phyloP scores from a whole-genome alignment of 2,888 invertebrate genomes.

The Agrenia bidenticulata region DNA sequence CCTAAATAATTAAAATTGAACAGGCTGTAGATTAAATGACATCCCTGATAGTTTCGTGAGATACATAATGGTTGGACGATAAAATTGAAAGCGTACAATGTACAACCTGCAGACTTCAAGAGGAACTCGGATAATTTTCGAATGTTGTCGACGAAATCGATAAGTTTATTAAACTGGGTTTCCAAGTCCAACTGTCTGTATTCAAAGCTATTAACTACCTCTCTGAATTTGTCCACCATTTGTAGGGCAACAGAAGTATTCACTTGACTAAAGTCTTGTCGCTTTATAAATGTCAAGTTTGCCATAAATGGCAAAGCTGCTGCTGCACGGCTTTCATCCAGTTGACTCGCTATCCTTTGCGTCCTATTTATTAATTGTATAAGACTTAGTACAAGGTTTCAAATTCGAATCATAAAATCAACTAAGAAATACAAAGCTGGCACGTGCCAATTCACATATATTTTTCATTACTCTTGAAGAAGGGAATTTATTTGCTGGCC shows the following conservation, averaged over 20 bases:
- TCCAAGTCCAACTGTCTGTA: constrained; percentile 6
- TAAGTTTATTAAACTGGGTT: not conserved
- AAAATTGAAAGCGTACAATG: not conserved
- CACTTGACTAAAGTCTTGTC: not conserved
- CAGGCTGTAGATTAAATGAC: not conserved
- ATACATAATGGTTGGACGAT: too few species aligned
- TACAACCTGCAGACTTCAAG: constrained; percentile 12
- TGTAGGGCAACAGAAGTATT: not conserved
- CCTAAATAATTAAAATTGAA: not conserved
- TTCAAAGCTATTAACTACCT: not conserved
- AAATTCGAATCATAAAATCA: too few species aligned
- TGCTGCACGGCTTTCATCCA: constrained; percentile 1
- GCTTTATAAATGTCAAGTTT: constrained; percentile 9
- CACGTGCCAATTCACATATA: too few species aligned
- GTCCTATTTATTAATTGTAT: constrained; percentile 2
- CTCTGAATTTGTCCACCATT: not conserved
- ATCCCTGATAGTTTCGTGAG: too few species aligned
- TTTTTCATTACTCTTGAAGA: constrained; percentile 6
- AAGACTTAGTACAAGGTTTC: too few species aligned
- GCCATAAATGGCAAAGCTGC: constrained; percentile 4
- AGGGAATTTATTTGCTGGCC: not conserved
- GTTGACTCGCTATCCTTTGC: not conserved
- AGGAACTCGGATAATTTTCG: constrained; percentile 11
- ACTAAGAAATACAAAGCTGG: too few species aligned
- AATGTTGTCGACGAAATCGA: constrained; percentile 7